Conservation (phyloP, 2,888 invertebrate species). For the Pharmacophagus antenor region DNA sequence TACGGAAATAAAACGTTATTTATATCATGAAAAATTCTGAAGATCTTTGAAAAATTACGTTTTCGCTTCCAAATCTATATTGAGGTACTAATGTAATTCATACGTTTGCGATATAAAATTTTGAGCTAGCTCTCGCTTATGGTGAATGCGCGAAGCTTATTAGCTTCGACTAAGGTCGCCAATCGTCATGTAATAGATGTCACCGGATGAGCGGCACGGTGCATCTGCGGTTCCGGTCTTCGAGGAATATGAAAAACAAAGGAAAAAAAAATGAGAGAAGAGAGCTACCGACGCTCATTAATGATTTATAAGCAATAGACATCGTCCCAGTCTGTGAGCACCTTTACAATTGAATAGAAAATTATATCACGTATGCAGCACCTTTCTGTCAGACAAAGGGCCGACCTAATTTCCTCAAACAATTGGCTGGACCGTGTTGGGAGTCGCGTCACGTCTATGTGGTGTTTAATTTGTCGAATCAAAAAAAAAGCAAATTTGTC, state of each 20-base stretch:
- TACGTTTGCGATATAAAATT: neutral
- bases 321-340: constrained; percentile 5
- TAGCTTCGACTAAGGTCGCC: constrained; percentile 51
- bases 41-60: no score
- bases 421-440: constrained; percentile 9
- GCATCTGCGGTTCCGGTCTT: constrained; percentile 69
- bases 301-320: constrained; percentile 26
- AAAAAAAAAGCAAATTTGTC: neutral
- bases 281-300: constrained; percentile 25
- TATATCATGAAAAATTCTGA: no score
- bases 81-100: no score
- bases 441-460: neutral
- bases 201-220: constrained; percentile 60
- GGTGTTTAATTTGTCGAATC: neutral
- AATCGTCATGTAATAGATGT: constrained; percentile 49
- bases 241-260: constrained; percentile 35
- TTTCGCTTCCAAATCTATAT: no score
- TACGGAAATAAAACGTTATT: no score
- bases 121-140: constrained; percentile 14
- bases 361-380: constrained; percentile 23
- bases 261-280: constrained; percentile 38
- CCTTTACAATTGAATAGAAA: constrained; percentile 25
- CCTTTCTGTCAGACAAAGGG: constrained; percentile 26
- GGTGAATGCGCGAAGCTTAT: constrained; percentile 3
- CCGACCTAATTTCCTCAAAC: constrained; percentile 18